Evolutionary conservation across 2,888 invertebrate species (phyloP).

Genomic region (Cordilura impudica): DNA sequence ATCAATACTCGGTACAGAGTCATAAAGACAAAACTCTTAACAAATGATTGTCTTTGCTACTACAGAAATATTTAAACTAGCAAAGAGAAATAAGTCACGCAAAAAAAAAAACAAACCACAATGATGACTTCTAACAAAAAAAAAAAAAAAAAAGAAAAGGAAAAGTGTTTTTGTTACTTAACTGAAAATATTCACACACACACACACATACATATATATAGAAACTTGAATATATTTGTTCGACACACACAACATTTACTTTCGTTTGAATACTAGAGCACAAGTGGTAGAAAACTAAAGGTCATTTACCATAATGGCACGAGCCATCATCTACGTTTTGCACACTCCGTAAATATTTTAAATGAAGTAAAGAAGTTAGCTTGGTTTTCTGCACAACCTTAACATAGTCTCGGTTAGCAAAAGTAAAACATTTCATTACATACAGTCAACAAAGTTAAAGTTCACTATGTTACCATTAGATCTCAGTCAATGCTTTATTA

Average conservation of each 20-base stretch:
- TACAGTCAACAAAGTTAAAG: background rate
- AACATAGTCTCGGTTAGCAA: constrained; percentile 15
- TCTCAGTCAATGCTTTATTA: too few species aligned
- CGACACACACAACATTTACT: constrained; percentile 7
- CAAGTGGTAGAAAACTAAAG: background rate
- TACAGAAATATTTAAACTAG: background rate
- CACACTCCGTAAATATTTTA: background rate
- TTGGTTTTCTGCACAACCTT: constrained; percentile 6
- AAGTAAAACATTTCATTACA: too few species aligned
- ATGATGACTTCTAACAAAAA: background rate
- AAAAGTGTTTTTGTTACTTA: constrained; percentile 38
- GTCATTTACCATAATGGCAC: constrained; percentile 6
- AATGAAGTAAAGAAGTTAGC: background rate
- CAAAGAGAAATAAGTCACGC: background rate
- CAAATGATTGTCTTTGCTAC: constrained; percentile 4
- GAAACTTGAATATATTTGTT: background rate
- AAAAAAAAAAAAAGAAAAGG: constrained; percentile 29
- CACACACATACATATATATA: too few species aligned
- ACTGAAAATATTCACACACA: constrained; percentile 16
- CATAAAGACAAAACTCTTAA: background rate
- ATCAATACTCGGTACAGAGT: background rate
- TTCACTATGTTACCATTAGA: too few species aligned
- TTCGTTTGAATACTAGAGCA: constrained; percentile 14
- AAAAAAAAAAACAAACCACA: background rate
- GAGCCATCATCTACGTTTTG: constrained; percentile 4